These are phyloP conservation scores for Dynastes maya DNA, from an alignment of 2,888 invertebrate species.

Conservation along the genomic window DNA sequence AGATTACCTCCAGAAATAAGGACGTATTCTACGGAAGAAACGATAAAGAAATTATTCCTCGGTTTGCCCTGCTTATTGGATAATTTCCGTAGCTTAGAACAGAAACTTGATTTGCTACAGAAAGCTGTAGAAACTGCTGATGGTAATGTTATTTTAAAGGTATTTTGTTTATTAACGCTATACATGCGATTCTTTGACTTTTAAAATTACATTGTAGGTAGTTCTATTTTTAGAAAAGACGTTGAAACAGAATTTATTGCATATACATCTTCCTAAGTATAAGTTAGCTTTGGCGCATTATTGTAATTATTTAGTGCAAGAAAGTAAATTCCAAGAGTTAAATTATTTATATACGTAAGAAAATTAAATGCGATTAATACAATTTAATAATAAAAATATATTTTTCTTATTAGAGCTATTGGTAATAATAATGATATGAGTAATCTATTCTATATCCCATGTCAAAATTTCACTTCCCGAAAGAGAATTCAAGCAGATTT, in stretches of 20 bases:
- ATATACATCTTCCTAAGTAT: slow-evolving; percentile 79
- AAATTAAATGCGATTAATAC: slow-evolving; percentile 40
- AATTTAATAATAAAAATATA: not conserved
- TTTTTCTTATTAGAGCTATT: slow-evolving; percentile 62
- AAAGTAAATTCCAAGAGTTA: slow-evolving; percentile 79
- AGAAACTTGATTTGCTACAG: slow-evolving; percentile 82
- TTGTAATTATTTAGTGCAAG: slow-evolving; percentile 80
- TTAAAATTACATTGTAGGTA: slow-evolving; percentile 72
- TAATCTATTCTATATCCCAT: slow-evolving; percentile 63
- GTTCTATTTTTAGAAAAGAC: slow-evolving; percentile 84
- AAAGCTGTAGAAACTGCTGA: slow-evolving; percentile 81
- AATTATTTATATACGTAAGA: slow-evolving; percentile 83
- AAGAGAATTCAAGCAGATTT: slow-evolving; percentile 58
- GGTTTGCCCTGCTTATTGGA: slow-evolving; percentile 72
- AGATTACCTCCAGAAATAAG: slow-evolving; percentile 61
- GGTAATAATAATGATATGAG: slow-evolving; percentile 63
- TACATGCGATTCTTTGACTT: slow-evolving; percentile 49
- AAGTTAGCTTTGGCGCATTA: slow-evolving; percentile 84
- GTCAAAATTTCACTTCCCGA: slow-evolving; percentile 59
- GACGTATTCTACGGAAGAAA: slow-evolving; percentile 68
- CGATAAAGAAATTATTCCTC: slow-evolving; percentile 72
- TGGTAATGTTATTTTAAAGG: slow-evolving; percentile 84
- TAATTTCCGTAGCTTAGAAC: slow-evolving; percentile 71
- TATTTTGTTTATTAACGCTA: slow-evolving; percentile 64
- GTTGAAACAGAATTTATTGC: slow-evolving; percentile 80